phyloP scores from a whole-genome alignment of 2,888 invertebrate species.

The Craniophora ligustri region DNA sequence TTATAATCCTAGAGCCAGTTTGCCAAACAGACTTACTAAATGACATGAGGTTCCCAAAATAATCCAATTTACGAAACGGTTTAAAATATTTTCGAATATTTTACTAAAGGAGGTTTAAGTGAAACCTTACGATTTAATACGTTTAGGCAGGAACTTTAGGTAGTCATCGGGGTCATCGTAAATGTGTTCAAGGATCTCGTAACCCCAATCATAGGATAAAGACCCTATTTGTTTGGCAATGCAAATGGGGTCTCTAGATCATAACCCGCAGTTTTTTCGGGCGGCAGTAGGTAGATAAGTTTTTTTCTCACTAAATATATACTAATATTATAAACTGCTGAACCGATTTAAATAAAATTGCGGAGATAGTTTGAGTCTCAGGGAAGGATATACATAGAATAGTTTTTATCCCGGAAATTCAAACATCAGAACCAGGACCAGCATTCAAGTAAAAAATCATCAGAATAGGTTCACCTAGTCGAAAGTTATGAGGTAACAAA shows the following conservation, averaged over 20 bases:
- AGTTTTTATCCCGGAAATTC: too few relatives aligned
- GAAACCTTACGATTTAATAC: constrained; percentile 47
- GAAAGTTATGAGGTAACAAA: not conserved
- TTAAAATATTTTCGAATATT: constrained; percentile 33
- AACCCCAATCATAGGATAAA: not conserved
- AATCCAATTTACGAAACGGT: constrained; percentile 31
- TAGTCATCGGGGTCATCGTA: not conserved
- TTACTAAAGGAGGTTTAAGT: constrained; percentile 32
- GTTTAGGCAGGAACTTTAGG: constrained; percentile 17
- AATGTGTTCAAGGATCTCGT: not conserved
- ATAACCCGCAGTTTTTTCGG: too few relatives aligned
- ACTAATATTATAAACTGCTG: too few relatives aligned
- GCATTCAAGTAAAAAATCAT: too few relatives aligned
- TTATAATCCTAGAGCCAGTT: constrained; percentile 2
- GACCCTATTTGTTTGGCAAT: not conserved
- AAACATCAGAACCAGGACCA: too few relatives aligned
- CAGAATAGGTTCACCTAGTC: too few relatives aligned
- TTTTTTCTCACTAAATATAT: too few relatives aligned
- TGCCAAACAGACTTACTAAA: constrained; percentile 15
- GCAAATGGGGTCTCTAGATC: not conserved
- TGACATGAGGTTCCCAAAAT: constrained; percentile 1
- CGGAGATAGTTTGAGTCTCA: too few relatives aligned
- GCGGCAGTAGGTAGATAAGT: too few relatives aligned
- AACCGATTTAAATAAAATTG: too few relatives aligned
- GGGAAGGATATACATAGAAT: too few relatives aligned